Evolutionary conservation across 2,888 invertebrate genomes (phyloP), one percentile per base, ranked within the genome.

Genomic region (Diabrotica balteata): DNA sequence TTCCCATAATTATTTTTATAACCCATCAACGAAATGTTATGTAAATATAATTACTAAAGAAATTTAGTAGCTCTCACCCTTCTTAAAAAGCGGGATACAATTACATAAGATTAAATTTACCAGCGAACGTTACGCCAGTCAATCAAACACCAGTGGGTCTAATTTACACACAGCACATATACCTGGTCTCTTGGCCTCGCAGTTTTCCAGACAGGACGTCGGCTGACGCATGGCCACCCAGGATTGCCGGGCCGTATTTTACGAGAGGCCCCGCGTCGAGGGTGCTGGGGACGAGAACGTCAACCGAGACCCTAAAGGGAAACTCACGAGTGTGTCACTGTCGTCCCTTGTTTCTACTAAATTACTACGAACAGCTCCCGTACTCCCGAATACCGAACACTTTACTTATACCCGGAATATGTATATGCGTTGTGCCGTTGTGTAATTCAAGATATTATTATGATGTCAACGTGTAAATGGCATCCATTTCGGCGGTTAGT

Each of bases 271-370:
- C 66, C 59, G 67, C 54, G 52, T 65, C 66, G 55, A 59, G 46
- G n/a, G 50, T n/a, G 44, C 42, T n/a, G 50, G 50, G 8, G 51
- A 59, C 61, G 59, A 63, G 49, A 66, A 58, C 63, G 68, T 66
- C 63, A 61, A 52, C 63, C 45, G 51, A n/a, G 67, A 52, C 69
- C 71, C 64, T 54, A 45, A 67, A 67, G 69, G 69, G 67, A 55
- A 67, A 62, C 63, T 47, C 66, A 55, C 69, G 70, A 68, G 71
- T 71, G 62, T 71, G 71, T 71, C 73, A 72, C 68, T 72, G 73
- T 75, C 73, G 72, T 71, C 74, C 75, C 75, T 75, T 74, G 75
- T 74, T 75, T 71, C 66, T 71, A 73, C 70, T 72, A 73, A 75
- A 74, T 75, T 74, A 75, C 72, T 70, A 72, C 63, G 70, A 68